Conservation (phyloP, 1,140 invertebrate species). For the Hyles euphorbiae region DNA sequence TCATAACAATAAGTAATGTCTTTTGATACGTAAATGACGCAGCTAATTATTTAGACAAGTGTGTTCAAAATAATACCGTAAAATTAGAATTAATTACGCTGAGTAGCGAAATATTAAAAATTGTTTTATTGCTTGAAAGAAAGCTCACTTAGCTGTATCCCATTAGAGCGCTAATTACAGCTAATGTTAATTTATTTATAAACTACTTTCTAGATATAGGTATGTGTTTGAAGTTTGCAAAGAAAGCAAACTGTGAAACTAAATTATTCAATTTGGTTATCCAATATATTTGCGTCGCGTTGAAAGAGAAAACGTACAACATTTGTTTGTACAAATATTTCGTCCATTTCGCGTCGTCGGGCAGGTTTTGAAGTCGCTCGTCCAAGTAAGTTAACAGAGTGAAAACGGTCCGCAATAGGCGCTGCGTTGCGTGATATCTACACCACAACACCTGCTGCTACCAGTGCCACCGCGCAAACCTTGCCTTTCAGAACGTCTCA, state of each 20-base stretch:
- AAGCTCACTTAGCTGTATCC: no score
- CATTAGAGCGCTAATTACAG: no score
- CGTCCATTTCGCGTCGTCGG: slow-evolving; percentile 44
- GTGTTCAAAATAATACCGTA: not conserved
- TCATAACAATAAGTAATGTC: no score
- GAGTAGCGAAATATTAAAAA: no score
- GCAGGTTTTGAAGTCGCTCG: slow-evolving; percentile 46
- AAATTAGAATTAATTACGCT: not conserved
- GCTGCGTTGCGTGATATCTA: slow-evolving; percentile 45
- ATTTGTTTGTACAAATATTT: slow-evolving; percentile 59
- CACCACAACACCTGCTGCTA: slow-evolving; percentile 40
- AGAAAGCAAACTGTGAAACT: slow-evolving; percentile 2
- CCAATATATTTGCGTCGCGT: slow-evolving; percentile 21
- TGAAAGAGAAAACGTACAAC: slow-evolving; percentile 53
- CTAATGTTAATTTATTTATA: no score
- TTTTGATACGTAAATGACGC: not conserved
- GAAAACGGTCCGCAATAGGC: slow-evolving; percentile 47
- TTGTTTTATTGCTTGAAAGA: no score
- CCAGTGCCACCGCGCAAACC: slow-evolving; percentile 26
- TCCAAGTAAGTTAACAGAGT: slow-evolving; percentile 42
- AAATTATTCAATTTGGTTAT: slow-evolving; percentile 13
- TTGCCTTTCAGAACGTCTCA: slow-evolving; percentile 34
- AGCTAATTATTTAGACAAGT: not conserved
- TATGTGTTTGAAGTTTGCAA: not conserved
- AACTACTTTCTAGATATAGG: not conserved